These are phyloP conservation scores for Drosophila subpulchrella DNA, from an alignment of 1,140 invertebrate genomes.

Conservation along the genomic window DNA sequence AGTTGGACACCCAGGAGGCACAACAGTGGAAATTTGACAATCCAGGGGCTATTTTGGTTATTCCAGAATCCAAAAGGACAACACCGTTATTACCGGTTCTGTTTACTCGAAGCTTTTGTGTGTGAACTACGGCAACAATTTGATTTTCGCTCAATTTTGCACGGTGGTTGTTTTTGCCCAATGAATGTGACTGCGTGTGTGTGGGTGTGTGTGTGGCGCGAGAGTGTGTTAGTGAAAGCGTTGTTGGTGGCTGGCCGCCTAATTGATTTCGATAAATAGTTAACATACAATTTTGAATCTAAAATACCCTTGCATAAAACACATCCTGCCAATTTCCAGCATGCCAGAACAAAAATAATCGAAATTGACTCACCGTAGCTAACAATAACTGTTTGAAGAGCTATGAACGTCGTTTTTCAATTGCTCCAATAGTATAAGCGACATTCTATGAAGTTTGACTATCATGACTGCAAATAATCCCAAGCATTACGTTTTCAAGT, in stretches of 20 bases:
- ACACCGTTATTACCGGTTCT: slow-evolving; percentile 57
- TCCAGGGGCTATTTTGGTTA: slow-evolving; percentile 12
- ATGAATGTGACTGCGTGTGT: slow-evolving; percentile 14
- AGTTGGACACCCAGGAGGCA: slow-evolving; percentile 29
- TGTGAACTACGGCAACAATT: slow-evolving; percentile 49
- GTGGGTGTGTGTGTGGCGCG: slow-evolving; percentile 7
- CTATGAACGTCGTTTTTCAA: no score
- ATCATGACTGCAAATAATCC: no score
- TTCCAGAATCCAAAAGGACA: slow-evolving; percentile 9
- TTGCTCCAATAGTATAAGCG: no score
- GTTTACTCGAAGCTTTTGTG: slow-evolving; percentile 28
- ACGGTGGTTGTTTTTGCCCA: slow-evolving; percentile 67
- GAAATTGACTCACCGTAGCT: background rate
- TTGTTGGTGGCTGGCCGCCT: slow-evolving; percentile 21
- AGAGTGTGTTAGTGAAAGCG: slow-evolving; percentile 15
- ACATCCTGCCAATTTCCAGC: background rate
- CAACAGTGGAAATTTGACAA: slow-evolving; percentile 22
- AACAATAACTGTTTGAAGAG: no score
- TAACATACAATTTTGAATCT: slow-evolving; percentile 1
- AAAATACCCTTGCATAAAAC: background rate
- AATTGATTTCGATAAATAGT: slow-evolving; percentile 40
- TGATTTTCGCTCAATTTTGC: slow-evolving; percentile 53
- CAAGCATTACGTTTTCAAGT: no score
- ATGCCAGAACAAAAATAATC: background rate
- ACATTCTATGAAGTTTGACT: background rate